Conservation (phyloP, 2,113 vertebrate genomes). For the Microcebus murinus region DNA sequence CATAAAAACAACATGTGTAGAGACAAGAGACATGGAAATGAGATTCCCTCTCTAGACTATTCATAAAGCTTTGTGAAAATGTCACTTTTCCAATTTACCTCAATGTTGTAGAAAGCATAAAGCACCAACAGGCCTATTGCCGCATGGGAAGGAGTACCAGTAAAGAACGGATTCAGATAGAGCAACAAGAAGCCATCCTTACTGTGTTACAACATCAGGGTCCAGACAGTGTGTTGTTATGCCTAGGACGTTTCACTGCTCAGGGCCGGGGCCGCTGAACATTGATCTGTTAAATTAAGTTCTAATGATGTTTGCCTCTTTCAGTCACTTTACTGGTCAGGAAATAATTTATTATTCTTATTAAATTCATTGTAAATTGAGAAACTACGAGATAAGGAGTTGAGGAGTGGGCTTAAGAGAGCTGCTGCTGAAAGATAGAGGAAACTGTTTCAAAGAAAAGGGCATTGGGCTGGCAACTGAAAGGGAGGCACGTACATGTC, state of each 20-base stretch:
- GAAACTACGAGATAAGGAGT: not conserved
- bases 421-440: not conserved
- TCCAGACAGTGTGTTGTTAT: not conserved
- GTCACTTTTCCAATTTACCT: not conserved
- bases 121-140: accelerated
- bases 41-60: not conserved
- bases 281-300: slow-evolving; percentile 17
- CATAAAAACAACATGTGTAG: not conserved
- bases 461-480: not conserved
- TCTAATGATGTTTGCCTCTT: slow-evolving; percentile 36
- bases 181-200: not conserved
- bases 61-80: not conserved
- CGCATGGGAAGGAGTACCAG: not conserved
- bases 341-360: slow-evolving; percentile 38
- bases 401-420: not conserved
- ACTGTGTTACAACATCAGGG: not conserved
- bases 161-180: not conserved
- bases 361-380: slow-evolving; percentile 9
- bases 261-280: not conserved
- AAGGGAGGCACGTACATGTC: not conserved
- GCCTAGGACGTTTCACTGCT: not conserved
- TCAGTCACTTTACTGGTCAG: not conserved
- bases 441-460: not conserved
- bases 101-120: not conserved
- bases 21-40: not conserved